Conservation (phyloP, 2,888 invertebrate genomes). For the Tanytarsus gracilentus region DNA sequence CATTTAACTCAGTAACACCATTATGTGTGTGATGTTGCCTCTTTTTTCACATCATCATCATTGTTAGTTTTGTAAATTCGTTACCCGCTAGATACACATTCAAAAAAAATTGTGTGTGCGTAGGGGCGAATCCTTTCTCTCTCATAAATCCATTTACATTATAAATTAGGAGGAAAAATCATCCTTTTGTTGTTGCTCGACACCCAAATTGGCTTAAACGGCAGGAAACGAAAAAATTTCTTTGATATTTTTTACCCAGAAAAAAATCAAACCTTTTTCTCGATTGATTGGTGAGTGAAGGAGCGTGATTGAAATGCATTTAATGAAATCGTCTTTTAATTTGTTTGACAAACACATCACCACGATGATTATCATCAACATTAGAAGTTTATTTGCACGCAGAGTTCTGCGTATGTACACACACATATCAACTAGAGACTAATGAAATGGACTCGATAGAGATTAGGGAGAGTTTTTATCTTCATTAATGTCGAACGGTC, state of each 20-base stretch:
- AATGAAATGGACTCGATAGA: neutral
- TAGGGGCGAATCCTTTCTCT: slow-evolving; percentile 11
- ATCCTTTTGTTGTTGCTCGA: neutral
- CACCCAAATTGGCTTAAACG: neutral
- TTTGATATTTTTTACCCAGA: slow-evolving; percentile 15
- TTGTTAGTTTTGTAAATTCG: neutral
- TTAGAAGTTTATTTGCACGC: neutral
- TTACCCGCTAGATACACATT: neutral
- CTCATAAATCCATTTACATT: slow-evolving; percentile 2
- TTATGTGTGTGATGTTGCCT: neutral
- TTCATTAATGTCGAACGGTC: too few relatives aligned
- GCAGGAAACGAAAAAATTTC: neutral
- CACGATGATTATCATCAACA: too few relatives aligned
- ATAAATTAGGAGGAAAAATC: slow-evolving; percentile 3
- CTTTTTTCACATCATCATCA: neutral
- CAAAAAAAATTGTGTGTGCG: neutral
- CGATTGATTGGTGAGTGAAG: neutral
- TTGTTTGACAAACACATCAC: slow-evolving; percentile 29
- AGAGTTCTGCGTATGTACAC: slow-evolving; percentile 4
- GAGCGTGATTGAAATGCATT: slow-evolving; percentile 19
- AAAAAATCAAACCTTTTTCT: neutral
- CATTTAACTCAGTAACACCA: slow-evolving; percentile 17
- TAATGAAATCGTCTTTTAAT: slow-evolving; percentile 29
- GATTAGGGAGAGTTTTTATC: neutral
- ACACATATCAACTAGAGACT: slow-evolving; percentile 20